phyloP scores from a whole-genome alignment of 1,140 invertebrate genomes.

The Hylaeus anthracinus region DNA sequence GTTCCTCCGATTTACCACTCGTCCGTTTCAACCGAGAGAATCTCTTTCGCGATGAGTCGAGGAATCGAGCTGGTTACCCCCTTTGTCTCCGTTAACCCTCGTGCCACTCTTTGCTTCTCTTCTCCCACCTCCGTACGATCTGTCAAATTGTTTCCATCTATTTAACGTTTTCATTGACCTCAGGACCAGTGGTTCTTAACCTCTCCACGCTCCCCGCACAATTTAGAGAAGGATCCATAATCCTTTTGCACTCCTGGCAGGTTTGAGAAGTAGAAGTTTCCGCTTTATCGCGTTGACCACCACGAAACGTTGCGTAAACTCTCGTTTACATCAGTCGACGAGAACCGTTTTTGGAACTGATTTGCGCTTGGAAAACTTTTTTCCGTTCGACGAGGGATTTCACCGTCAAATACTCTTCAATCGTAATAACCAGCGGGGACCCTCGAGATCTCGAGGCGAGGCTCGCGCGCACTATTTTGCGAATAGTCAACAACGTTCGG shows the following conservation, averaged over 20 bases:
- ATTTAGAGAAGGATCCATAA: no score
- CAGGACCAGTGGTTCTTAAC: no score
- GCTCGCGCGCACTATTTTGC: slow-evolving; percentile 25
- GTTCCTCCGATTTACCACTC: slow-evolving; percentile 42
- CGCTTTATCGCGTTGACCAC: no score
- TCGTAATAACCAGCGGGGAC: slow-evolving; percentile 29
- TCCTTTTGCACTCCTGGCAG: no score
- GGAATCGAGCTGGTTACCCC: slow-evolving; percentile 42
- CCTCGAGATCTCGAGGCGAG: slow-evolving; percentile 16
- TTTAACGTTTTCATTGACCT: background rate
- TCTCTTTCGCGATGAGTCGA: slow-evolving; percentile 37
- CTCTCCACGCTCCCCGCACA: no score
- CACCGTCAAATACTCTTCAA: slow-evolving; percentile 18
- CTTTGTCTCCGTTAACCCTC: slow-evolving; percentile 36
- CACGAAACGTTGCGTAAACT: no score
- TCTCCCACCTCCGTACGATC: background rate
- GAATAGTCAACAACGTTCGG: slow-evolving; percentile 39
- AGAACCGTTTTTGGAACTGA: background rate
- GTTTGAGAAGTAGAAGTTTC: no score
- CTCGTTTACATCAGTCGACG: background rate
- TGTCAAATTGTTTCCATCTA: slow-evolving; percentile 18
- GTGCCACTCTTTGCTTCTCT: background rate
- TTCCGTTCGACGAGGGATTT: background rate
- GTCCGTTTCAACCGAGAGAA: slow-evolving; percentile 20
- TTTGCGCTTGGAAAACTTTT: slow-evolving; percentile 14